Evolutionary conservation across 2,113 vertebrate genomes (phyloP).

Genomic region (Trogon surrucura): DNA sequence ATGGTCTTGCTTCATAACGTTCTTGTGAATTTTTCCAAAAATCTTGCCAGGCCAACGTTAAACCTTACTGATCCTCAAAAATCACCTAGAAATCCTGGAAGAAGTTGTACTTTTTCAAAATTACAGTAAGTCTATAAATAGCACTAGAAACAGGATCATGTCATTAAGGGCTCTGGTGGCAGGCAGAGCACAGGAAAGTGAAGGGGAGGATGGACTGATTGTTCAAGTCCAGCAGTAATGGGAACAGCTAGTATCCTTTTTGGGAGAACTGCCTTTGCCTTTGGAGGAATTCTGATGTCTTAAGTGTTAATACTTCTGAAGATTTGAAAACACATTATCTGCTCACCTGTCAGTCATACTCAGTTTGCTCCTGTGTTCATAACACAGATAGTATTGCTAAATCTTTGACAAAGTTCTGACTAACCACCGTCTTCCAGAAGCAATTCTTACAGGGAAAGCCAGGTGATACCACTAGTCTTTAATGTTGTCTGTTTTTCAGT

Average conservation of each 20-base stretch:
- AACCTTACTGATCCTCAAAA: neutral
- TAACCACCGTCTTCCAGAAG: neutral
- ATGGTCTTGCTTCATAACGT: neutral
- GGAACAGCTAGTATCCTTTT: neutral
- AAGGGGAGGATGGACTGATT: neutral
- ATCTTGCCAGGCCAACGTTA: neutral
- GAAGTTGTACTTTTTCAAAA: neutral
- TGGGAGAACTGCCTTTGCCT: neutral
- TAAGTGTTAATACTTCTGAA: neutral
- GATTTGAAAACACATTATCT: neutral
- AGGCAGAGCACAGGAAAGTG: neutral
- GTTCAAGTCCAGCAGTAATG: neutral
- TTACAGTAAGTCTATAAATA: neutral
- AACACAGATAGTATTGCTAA: neutral
- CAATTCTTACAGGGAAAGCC: neutral
- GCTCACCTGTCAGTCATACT: neutral
- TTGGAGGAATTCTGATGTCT: neutral
- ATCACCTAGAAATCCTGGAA: neutral
- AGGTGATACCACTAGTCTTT: neutral
- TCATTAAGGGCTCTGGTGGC: neutral
- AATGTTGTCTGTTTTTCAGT: neutral
- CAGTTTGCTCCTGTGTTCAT: neutral
- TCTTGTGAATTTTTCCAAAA: neutral
- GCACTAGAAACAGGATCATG: neutral
- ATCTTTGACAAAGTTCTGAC: neutral